Evolutionary conservation across 2,113 vertebrate species (phyloP), one percentile per base, ranked within the genome.

Genomic region (Grantiella picta): DNA sequence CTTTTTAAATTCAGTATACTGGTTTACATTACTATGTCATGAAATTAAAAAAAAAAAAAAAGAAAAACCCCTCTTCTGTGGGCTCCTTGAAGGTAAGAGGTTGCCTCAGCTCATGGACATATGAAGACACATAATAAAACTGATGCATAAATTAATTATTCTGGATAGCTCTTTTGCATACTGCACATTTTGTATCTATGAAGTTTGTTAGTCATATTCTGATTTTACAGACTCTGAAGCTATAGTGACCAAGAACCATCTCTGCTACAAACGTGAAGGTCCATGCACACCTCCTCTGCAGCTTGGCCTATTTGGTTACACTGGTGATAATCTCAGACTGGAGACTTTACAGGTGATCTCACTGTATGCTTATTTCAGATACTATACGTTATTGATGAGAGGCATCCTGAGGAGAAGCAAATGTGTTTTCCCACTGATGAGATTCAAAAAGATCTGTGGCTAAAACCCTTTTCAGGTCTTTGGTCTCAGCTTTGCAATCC

Each of bases 1-100:
- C 28, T 68, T 79, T 82, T 72, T 10, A 65, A 85, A 92, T 82
- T 49, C 63, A 88, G 27, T 44, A 54, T 27, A 53, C n/a, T 38
- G 29, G 12, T 86, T 54, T 53, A 79, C 85, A 73, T 66, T 65
- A 57, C 33, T 75, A 61, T 29, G 70, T 31, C 1, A 15, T 40
- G 36, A 82, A 80, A 15, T 25, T 16, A 16, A 47, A 60, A 90
- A 83, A 66, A 61, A 65, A 27, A 2, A 69, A 25, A 15, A 59
- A 52, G 56, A 63, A 28, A 0, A 0, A n/a, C n/a, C 5, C 3
- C 11, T 60, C 25, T 86, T 85, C 56, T 76, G 5, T 16, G 36
- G 45, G 14, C 4, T 80, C 2, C 59, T 82, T 80, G 68, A 86
- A 77, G 68, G 16, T 10, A 89, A 60, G 23, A 61, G 27, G 45